phyloP scores from a whole-genome alignment of 2,113 vertebrate species.

The Paradisaea rubra region DNA sequence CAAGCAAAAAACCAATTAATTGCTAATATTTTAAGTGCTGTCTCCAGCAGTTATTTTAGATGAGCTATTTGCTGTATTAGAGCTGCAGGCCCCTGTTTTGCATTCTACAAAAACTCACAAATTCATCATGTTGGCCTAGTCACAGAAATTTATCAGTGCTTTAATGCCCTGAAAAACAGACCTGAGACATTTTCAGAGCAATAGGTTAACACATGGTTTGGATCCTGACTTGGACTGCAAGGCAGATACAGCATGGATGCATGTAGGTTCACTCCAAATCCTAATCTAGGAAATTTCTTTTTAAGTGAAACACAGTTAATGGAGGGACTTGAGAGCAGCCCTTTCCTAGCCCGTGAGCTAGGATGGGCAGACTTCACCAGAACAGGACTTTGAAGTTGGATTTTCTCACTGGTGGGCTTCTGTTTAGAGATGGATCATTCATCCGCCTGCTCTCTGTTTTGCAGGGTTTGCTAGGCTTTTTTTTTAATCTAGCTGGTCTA shows the following conservation, averaged over 20 bases:
- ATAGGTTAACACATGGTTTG: not conserved
- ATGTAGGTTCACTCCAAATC: not conserved
- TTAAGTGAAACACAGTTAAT: not conserved
- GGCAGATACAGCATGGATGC: not conserved
- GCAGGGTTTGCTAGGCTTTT: not conserved
- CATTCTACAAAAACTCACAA: not conserved
- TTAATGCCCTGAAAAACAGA: not conserved
- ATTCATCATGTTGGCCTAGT: not conserved
- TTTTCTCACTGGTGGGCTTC: not conserved
- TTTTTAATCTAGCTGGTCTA: not conserved
- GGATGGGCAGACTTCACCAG: rapidly evolving
- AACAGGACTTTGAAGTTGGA: not conserved
- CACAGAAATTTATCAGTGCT: not conserved
- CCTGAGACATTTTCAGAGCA: not conserved
- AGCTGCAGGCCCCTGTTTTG: not conserved
- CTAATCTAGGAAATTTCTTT: not conserved
- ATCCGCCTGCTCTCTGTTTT: not conserved
- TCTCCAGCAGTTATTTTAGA: not conserved
- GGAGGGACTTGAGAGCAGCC: not conserved
- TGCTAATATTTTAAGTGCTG: not conserved
- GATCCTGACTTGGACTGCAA: not conserved
- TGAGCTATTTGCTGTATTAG: not conserved
- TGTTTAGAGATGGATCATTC: not conserved
- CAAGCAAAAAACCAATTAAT: not conserved
- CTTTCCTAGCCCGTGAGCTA: not conserved